Percentiles rank a stretch among this genome's conserved stretches.
Conservation (phyloP, 2,888 invertebrate species). For the Drosophila robusta region DNA sequence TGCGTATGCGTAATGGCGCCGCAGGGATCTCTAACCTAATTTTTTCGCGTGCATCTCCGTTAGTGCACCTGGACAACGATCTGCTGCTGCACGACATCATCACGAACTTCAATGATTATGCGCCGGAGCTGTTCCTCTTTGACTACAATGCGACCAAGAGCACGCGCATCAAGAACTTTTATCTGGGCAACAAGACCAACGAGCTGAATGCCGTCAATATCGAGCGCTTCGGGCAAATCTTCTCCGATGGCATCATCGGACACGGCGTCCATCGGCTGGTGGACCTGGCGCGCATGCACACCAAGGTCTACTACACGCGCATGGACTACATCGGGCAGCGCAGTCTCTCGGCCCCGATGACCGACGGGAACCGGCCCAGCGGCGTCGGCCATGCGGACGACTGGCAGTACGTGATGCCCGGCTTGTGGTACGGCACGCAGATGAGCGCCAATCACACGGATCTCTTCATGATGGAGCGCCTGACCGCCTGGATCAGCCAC, state of each 20-base stretch:
- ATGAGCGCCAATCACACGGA: conserved; percentile 81
- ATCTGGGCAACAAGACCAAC: conserved; percentile 26
- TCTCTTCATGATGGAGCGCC: conserved; percentile 83
- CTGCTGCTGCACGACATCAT: conserved; percentile 72
- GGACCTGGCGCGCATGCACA: conserved; percentile 86
- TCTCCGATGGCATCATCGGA: conserved; percentile 87
- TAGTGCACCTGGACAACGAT: conserved; percentile 59
- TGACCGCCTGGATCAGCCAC: conserved; percentile 83
- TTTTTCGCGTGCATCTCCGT: too few relatives aligned
- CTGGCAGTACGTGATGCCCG: conserved; percentile 75
- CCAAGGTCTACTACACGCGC: conserved; percentile 87
- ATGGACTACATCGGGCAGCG: conserved; percentile 87
- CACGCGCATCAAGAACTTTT: conserved; percentile 53
- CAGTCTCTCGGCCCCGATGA: conserved; percentile 85
- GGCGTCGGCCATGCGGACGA: conserved; percentile 81
- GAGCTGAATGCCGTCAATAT: conserved; percentile 45
- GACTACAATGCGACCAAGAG: conserved; percentile 34
- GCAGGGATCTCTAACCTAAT: too few relatives aligned
- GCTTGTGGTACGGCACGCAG: conserved; percentile 66
- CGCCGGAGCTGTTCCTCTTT: conserved; percentile 83
- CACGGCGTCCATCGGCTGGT: conserved; percentile 87
- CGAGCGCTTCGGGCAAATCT: conserved; percentile 84
- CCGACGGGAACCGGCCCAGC: conserved; percentile 83
- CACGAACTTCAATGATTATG: conserved; percentile 73
- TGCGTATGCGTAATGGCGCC: too few relatives aligned